These are phyloP conservation scores for Syrmaticus mikado DNA, from an alignment of 2,113 vertebrate species.

Conservation along the genomic window DNA sequence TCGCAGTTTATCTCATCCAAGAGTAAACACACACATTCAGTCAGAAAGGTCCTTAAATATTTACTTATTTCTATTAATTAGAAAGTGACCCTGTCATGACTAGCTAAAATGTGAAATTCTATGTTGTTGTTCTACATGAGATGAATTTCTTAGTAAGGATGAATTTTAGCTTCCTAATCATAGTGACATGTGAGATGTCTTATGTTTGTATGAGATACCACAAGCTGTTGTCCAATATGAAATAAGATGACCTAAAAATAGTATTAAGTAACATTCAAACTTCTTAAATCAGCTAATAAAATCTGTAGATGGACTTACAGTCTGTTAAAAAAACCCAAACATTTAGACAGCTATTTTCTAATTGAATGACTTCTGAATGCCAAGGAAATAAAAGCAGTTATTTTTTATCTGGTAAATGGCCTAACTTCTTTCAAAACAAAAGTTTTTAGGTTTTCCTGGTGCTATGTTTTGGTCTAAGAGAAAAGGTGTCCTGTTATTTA, in stretches of 20 bases:
- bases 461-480: background rate
- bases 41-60: constrained; percentile 4
- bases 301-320: background rate
- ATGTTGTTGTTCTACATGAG: constrained; percentile 8
- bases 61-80: constrained; percentile 29
- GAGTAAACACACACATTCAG: constrained; percentile 6
- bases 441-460: background rate
- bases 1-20: constrained; percentile 20
- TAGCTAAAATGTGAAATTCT: background rate
- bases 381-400: background rate
- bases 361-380: background rate
- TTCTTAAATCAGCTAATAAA: background rate
- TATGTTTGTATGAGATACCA: background rate
- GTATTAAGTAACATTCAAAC: background rate
- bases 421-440: background rate
- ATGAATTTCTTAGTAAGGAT: constrained; percentile 13
- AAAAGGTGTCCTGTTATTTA: background rate
- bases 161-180: background rate
- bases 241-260: background rate
- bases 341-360: background rate
- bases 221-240: background rate
- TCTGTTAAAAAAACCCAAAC: background rate
- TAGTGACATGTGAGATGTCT: background rate
- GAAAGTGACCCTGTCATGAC: constrained; percentile 39
- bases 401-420: background rate